Evolutionary conservation across 2,113 vertebrate genomes (phyloP).

Genomic region (Jacana jacana): DNA sequence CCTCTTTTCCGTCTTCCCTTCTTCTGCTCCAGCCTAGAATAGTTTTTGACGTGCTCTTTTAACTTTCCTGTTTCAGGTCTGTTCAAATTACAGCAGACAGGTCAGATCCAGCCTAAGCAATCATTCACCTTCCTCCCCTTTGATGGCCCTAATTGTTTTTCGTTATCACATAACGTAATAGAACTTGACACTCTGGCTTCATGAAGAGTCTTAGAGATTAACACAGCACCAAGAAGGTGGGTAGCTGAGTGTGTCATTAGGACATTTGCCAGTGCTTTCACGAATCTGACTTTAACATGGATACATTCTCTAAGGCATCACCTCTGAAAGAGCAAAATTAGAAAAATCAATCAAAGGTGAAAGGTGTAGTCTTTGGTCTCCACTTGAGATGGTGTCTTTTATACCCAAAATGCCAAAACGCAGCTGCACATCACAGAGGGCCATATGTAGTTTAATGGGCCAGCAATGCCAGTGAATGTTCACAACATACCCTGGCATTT

Average conservation of each 20-base stretch:
- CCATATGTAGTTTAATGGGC: neutral
- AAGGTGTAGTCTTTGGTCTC: neutral
- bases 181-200: neutral
- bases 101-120: neutral
- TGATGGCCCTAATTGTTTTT: neutral
- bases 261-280: neutral
- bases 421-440: neutral
- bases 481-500: neutral
- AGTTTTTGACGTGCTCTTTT: neutral
- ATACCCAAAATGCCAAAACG: neutral
- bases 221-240: neutral
- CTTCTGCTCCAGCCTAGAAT: neutral
- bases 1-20: neutral
- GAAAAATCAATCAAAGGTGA: neutral
- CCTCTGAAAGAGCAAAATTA: neutral
- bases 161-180: neutral
- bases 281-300: neutral
- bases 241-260: neutral
- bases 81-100: neutral
- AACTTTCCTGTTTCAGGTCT: neutral
- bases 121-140: neutral
- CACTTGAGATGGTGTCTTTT: neutral
- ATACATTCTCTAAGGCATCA: neutral
- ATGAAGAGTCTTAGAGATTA: neutral
- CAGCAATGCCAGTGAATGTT: neutral